phyloP scores from a whole-genome alignment of 2,888 invertebrate genomes.

The Limenitis camilla region DNA sequence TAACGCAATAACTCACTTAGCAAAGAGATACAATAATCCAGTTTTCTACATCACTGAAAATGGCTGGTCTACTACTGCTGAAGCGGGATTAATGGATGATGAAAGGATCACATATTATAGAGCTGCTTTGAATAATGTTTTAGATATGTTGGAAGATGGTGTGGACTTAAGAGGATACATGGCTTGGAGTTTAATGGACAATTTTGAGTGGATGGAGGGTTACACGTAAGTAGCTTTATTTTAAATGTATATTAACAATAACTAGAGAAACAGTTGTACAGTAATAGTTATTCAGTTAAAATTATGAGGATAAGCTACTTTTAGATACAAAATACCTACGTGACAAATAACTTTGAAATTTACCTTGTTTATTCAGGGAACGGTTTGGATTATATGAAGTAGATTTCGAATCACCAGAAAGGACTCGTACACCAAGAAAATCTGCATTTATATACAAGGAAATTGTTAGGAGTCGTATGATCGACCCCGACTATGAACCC shows the following conservation, averaged over 20 bases:
- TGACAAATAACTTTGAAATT: too few relatives aligned
- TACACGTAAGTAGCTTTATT: slow-evolving; percentile 56
- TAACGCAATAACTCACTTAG: slow-evolving; percentile 67
- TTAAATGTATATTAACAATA: neutral
- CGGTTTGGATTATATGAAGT: too few relatives aligned
- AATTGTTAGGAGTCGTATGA: too few relatives aligned
- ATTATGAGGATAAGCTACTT: too few relatives aligned
- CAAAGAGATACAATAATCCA: slow-evolving; percentile 64
- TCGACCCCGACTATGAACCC: too few relatives aligned
- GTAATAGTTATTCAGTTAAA: too few relatives aligned
- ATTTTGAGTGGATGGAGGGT: slow-evolving; percentile 77
- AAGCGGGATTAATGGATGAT: slow-evolving; percentile 50
- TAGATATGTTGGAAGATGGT: slow-evolving; percentile 60
- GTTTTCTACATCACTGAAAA: slow-evolving; percentile 77
- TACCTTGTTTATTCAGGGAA: slow-evolving; percentile 60
- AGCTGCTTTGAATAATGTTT: slow-evolving; percentile 52
- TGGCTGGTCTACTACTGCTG: slow-evolving; percentile 61
- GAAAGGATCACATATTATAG: slow-evolving; percentile 59
- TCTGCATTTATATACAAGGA: too few relatives aligned
- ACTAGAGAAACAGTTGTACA: too few relatives aligned
- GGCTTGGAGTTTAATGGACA: slow-evolving; percentile 78
- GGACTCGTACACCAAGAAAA: too few relatives aligned
- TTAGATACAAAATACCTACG: too few relatives aligned
- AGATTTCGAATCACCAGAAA: too few relatives aligned
- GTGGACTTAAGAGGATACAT: slow-evolving; percentile 70